These are phyloP conservation scores for Lysandra coridon DNA, from an alignment of 2,888 invertebrate species.

Conservation along the genomic window DNA sequence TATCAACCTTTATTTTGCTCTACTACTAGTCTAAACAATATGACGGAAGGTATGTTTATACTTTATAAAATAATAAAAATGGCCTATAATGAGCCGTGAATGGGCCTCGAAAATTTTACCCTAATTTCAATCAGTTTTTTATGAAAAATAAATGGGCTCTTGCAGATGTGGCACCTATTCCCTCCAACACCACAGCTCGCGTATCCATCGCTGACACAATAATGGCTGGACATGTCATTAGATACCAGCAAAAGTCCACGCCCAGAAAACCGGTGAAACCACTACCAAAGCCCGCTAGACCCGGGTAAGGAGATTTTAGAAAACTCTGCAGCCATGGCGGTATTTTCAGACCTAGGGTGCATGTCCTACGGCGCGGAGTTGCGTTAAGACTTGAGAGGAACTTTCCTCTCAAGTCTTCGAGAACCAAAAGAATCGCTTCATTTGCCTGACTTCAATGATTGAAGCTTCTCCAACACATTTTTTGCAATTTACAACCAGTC, in stretches of 20 bases:
- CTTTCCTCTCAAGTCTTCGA: no score
- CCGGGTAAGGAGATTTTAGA: constrained; percentile 51
- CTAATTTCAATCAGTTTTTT: background rate
- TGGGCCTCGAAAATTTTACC: no score
- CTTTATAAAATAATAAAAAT: background rate
- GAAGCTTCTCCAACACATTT: no score
- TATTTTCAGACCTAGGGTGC: no score
- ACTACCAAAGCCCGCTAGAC: constrained; percentile 62
- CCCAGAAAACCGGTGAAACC: constrained; percentile 50
- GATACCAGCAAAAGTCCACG: constrained; percentile 55
- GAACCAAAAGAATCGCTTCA: no score
- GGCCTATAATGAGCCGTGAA: no score
- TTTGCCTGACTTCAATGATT: no score
- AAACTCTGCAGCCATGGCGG: background rate
- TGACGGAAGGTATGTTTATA: background rate
- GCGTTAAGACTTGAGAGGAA: no score
- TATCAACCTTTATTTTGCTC: background rate
- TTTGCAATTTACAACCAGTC: no score
- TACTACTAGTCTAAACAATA: background rate
- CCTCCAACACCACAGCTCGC: background rate
- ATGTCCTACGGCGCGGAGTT: no score
- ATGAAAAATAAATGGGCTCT: background rate
- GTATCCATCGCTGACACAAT: constrained; percentile 64
- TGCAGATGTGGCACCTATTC: background rate
- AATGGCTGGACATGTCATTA: constrained; percentile 60